These are phyloP conservation scores for Theonella swinhoei DNA, from an alignment of 37 sponge, comb jelly and placozoan species.

Conservation along the genomic window DNA sequence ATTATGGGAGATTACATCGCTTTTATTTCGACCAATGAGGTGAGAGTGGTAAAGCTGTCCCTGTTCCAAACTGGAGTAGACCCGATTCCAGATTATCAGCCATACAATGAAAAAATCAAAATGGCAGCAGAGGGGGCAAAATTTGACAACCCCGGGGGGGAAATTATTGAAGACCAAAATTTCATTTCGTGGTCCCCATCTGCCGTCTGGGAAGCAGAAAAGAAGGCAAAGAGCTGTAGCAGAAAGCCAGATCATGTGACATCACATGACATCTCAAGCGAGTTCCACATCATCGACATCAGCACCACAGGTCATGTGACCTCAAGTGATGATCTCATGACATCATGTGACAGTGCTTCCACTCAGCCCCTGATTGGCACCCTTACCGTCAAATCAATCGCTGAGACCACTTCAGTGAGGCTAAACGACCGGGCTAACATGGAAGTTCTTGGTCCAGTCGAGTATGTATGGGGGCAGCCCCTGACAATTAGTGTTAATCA, in stretches of 20 bases:
- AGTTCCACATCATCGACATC: neutral
- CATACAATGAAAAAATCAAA: neutral
- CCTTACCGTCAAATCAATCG: slow-evolving; percentile 20
- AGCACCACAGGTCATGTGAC: neutral
- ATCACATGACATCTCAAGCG: neutral
- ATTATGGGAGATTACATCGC: slow-evolving; percentile 54
- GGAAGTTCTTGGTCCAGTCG: slow-evolving; percentile 63
- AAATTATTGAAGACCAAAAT: slow-evolving; percentile 1
- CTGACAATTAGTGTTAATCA: slow-evolving; percentile 14
- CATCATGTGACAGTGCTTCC: neutral
- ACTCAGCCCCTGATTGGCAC: slow-evolving; percentile 44
- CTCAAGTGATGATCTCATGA: slow-evolving; percentile 5
- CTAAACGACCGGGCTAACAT: neutral
- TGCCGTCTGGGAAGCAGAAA: slow-evolving; percentile 56
- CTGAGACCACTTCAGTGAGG: neutral
- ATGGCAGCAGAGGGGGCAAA: neutral
- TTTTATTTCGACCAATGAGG: slow-evolving; percentile 47
- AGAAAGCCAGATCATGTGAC: neutral
- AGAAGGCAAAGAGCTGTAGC: neutral
- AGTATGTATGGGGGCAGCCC: slow-evolving; percentile 58
- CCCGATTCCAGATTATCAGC: neutral
- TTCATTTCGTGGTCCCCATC: slow-evolving; percentile 63
- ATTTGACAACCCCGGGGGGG: neutral
- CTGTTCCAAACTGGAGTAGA: neutral
- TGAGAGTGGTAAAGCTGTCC: slow-evolving; percentile 41